phyloP scores from a whole-genome alignment of 2,888 invertebrate genomes.

The Apamea crenata region DNA sequence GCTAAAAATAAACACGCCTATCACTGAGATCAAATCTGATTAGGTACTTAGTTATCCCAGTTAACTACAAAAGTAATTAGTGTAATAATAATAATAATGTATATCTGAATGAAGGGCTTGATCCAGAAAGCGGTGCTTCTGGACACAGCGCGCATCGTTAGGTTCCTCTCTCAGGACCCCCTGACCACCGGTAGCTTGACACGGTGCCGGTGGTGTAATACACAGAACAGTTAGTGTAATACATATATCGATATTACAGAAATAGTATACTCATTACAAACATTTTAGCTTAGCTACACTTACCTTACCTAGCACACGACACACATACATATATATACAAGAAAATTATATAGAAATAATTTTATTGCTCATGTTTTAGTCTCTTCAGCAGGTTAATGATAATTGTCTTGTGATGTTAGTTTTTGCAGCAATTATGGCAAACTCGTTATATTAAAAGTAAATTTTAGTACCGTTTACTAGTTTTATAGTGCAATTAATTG shows the following conservation, averaged over 20 bases:
- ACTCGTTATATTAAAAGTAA: slow-evolving; percentile 21
- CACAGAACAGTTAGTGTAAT: too few species aligned
- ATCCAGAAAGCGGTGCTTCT: background rate
- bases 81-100: background rate
- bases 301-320: too few species aligned
- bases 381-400: slow-evolving; percentile 12
- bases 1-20: slow-evolving; percentile 25
- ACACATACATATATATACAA: too few species aligned
- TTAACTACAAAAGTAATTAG: background rate
- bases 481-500: background rate
- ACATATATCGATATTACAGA: too few species aligned
- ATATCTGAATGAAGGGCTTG: background rate
- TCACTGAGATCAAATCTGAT: slow-evolving; percentile 12
- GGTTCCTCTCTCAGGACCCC: background rate
- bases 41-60: background rate
- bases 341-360: slow-evolving; percentile 21
- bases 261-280: too few species aligned
- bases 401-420: slow-evolving; percentile 18
- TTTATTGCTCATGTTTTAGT: slow-evolving; percentile 22
- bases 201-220: too few species aligned
- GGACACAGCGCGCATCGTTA: background rate
- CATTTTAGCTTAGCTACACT: too few species aligned
- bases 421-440: slow-evolving; percentile 21
- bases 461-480: slow-evolving; percentile 7
- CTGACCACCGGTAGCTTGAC: background rate